Evolutionary conservation across 2,113 vertebrate species (phyloP).

Genomic region (Henicopernis longicauda): DNA sequence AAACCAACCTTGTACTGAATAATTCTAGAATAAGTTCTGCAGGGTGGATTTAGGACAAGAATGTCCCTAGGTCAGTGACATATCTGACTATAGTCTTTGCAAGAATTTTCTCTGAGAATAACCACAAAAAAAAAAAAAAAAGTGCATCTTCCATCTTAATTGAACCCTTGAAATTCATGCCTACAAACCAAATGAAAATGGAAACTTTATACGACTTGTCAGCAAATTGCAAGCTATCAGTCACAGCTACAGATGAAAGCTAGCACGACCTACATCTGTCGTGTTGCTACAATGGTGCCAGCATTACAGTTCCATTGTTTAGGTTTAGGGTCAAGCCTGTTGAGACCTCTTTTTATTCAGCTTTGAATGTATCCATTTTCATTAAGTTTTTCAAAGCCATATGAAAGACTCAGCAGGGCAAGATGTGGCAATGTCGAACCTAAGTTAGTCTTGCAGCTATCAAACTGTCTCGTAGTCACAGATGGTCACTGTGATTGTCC

Average conservation of each 20-base stretch:
- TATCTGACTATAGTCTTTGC: not conserved
- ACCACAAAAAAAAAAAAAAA: not conserved
- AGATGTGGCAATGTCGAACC: not conserved
- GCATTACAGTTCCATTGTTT: slow-evolving; percentile 54
- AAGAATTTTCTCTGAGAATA: not conserved
- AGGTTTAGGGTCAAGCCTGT: slow-evolving; percentile 40
- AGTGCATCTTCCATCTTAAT: not conserved
- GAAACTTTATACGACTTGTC: slow-evolving; percentile 10
- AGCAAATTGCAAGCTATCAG: not conserved
- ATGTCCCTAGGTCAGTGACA: not conserved
- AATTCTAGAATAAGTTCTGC: not conserved
- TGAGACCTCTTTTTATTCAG: slow-evolving; percentile 49
- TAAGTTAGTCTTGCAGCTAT: not conserved
- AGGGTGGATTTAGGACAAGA: not conserved
- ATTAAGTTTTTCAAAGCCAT: slow-evolving; percentile 52
- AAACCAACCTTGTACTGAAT: not conserved
- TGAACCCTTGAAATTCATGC: not conserved
- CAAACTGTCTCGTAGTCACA: not conserved
- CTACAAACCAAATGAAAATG: not conserved
- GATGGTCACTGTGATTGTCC: slow-evolving; percentile 28
- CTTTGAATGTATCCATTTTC: slow-evolving; percentile 63
- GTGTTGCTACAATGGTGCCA: not conserved
- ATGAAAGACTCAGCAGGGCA: slow-evolving; percentile 47
- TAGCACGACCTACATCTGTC: slow-evolving; percentile 52
- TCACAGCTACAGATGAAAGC: slow-evolving; percentile 40